These are phyloP conservation scores for Pitta sordida DNA, from an alignment of 2,113 vertebrate species.

Conservation along the genomic window DNA sequence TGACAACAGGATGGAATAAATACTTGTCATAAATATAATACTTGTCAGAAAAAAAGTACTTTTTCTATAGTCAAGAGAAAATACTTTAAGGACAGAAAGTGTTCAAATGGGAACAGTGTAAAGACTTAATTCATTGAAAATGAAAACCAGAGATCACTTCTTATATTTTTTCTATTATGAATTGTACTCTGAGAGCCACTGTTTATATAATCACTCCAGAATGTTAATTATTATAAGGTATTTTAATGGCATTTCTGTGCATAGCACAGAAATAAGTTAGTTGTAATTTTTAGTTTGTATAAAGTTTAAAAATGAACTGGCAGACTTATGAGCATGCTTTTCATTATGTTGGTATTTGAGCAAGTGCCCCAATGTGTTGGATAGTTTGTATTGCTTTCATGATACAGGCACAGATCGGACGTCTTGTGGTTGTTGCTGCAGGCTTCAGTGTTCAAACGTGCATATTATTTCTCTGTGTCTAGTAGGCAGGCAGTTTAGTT, in stretches of 20 bases:
- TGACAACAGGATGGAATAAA: background rate
- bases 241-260: background rate
- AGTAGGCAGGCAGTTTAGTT: conserved; percentile 37
- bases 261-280: background rate
- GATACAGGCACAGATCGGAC: conserved; percentile 5
- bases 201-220: background rate
- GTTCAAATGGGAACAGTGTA: background rate
- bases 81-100: background rate
- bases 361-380: background rate
- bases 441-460: conserved; percentile 14
- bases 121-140: conserved; percentile 13
- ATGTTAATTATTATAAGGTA: background rate
- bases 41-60: background rate
- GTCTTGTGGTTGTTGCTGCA: conserved; percentile 18
- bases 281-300: background rate
- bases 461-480: conserved; percentile 15
- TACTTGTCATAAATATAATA: too few relatives aligned
- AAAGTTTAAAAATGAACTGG: background rate
- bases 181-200: background rate
- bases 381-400: background rate
- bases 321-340: background rate
- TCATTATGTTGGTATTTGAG: background rate
- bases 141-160: background rate
- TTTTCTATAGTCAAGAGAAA: conserved; percentile 7
- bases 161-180: conserved; percentile 10